phyloP scores from a whole-genome alignment of 2,113 vertebrate species.

The Phalacrocorax brasilianus region DNA sequence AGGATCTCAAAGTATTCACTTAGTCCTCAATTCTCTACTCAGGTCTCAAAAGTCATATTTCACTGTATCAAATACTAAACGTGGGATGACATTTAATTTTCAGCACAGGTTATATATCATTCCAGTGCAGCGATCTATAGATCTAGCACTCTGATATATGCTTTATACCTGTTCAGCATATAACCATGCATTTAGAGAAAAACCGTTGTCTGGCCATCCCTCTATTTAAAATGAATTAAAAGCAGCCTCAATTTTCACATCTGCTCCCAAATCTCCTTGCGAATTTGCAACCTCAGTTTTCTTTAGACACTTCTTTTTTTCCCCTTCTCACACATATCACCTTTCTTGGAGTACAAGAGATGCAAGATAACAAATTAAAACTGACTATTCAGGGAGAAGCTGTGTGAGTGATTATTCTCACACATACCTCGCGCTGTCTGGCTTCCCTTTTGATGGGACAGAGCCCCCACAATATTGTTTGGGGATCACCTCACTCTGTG shows the following conservation, averaged over 20 bases:
- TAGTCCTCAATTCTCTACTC: neutral
- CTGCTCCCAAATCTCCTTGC: conserved; percentile 42
- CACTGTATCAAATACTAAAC: conserved; percentile 58
- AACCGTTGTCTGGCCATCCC: neutral
- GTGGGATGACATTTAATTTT: conserved; percentile 67
- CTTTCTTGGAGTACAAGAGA: neutral
- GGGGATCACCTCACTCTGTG: neutral
- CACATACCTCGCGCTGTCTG: neutral
- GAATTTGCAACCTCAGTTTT: conserved; percentile 33
- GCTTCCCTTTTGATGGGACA: neutral
- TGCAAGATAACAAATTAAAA: conserved; percentile 24
- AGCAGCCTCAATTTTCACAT: conserved; percentile 40
- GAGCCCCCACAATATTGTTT: neutral
- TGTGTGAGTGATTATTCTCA: neutral
- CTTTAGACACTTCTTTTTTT: neutral
- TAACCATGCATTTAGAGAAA: neutral
- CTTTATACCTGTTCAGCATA: neutral
- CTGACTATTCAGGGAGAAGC: neutral
- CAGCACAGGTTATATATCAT: conserved; percentile 41
- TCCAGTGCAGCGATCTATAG: neutral
- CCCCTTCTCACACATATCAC: neutral
- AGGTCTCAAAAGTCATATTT: conserved; percentile 54
- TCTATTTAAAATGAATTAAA: conserved; percentile 54
- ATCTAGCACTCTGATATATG: neutral
- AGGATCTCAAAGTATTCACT: conserved; percentile 21